Percentiles rank a stretch among this genome's conserved stretches.
Conservation (phyloP, 1,140 invertebrate genomes). For the Zaprionus ghesquierei region DNA sequence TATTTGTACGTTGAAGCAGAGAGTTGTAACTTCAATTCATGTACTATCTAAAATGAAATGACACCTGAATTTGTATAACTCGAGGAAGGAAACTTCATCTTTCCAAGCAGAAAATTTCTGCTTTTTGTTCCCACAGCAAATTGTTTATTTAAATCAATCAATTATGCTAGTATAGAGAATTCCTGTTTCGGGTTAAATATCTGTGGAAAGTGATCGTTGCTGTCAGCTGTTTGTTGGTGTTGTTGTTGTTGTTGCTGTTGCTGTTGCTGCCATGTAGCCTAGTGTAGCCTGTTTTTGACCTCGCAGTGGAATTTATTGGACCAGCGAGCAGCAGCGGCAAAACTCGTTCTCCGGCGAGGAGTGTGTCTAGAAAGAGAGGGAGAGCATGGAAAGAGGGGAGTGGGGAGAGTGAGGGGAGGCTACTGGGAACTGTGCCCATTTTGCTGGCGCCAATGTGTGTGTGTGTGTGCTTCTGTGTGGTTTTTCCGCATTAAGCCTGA, state of each 20-base stretch:
- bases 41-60: background rate
- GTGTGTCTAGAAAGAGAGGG: background rate
- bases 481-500: slow-evolving; percentile 61
- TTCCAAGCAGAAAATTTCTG: background rate
- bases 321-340: slow-evolving; percentile 22
- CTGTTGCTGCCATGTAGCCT: slow-evolving; percentile 15
- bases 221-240: slow-evolving; percentile 24
- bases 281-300: slow-evolving; percentile 50
- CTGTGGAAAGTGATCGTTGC: slow-evolving; percentile 21
- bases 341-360: slow-evolving; percentile 31
- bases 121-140: slow-evolving; percentile 26
- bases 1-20: background rate
- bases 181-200: slow-evolving; percentile 46
- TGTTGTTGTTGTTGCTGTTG: background rate
- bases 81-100: background rate
- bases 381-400: background rate
- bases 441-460: slow-evolving; percentile 64
- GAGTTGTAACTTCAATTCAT: background rate
- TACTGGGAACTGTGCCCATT: slow-evolving; percentile 64
- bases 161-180: slow-evolving; percentile 34
- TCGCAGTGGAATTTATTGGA: slow-evolving; percentile 51
- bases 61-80: no score
- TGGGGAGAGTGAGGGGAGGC: slow-evolving; percentile 3
- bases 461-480: slow-evolving; percentile 52
- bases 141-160: slow-evolving; percentile 48